Conservation (phyloP, 1,140 invertebrate species). For the Sogatella furcifera region DNA sequence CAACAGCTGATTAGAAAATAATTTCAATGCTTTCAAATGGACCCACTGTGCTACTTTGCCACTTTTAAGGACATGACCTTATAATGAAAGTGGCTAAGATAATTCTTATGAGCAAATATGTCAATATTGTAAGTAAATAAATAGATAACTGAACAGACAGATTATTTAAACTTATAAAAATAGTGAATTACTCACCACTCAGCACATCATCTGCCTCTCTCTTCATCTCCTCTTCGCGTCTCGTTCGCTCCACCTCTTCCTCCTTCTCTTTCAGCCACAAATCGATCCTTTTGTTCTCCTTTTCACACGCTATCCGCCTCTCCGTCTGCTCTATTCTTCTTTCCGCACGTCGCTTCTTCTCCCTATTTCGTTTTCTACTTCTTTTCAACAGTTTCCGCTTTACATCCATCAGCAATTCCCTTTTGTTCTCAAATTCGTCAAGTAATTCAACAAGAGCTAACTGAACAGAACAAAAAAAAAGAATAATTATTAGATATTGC, state of each 20-base stretch:
- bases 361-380: constrained; percentile 40
- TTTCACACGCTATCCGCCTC: constrained; percentile 31
- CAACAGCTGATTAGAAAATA: no score
- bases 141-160: no score
- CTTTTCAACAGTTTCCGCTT: constrained; percentile 39
- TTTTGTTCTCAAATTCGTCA: constrained; percentile 33
- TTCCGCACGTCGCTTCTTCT: constrained; percentile 37
- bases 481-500: no score
- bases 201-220: constrained; percentile 51
- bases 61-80: no score
- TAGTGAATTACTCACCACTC: not conserved
- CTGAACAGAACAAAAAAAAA: no score
- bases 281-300: constrained; percentile 43
- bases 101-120: no score
- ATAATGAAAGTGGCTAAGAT: no score
- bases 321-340: constrained; percentile 33
- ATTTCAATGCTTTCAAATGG: no score
- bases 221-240: constrained; percentile 52
- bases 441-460: no score
- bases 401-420: constrained; percentile 34
- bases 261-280: constrained; percentile 46
- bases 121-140: no score
- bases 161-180: no score
- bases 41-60: no score
- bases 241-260: constrained; percentile 46